A percentile compares a stretch with the other conserved stretches of the same genome.
phyloP scores from a whole-genome alignment of 2,888 invertebrate genomes.

The Glaucopsyche alexis region DNA sequence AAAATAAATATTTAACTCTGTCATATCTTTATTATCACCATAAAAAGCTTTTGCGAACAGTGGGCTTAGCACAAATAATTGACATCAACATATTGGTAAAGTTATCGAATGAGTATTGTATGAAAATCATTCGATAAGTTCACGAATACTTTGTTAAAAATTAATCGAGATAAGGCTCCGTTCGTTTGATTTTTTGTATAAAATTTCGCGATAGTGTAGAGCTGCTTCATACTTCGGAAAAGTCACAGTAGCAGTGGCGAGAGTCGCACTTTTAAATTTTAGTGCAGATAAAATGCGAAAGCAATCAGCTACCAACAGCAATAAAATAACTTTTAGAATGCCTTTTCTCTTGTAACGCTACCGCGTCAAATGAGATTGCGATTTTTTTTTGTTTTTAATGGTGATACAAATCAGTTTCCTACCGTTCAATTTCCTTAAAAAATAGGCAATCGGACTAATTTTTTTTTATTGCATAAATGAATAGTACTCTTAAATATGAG shows the following conservation, averaged over 20 bases:
- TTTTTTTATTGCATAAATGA: no score
- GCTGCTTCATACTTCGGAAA: not conserved
- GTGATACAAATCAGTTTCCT: not conserved
- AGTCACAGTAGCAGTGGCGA: not conserved
- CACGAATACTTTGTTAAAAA: no score
- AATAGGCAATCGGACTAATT: no score
- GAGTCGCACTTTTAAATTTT: not conserved
- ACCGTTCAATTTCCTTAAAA: slow-evolving; percentile 1
- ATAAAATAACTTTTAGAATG: slow-evolving; percentile 1
- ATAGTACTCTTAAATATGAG: no score
- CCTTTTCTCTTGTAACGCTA: not conserved
- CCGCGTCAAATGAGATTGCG: not conserved
- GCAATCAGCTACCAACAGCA: not conserved
- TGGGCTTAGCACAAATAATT: no score
- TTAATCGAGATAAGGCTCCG: no score
- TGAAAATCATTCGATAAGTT: no score
- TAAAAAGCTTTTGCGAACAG: no score
- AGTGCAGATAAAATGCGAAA: slow-evolving; percentile 1
- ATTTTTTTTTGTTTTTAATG: not conserved
- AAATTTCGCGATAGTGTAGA: not conserved
- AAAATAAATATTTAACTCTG: no score
- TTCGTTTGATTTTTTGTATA: not conserved
- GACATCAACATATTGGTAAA: no score
- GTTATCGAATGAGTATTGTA: no score
- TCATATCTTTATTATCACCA: no score